Conservation (phyloP, 2,113 vertebrate species). For the Ailuropoda melanoleuca region DNA sequence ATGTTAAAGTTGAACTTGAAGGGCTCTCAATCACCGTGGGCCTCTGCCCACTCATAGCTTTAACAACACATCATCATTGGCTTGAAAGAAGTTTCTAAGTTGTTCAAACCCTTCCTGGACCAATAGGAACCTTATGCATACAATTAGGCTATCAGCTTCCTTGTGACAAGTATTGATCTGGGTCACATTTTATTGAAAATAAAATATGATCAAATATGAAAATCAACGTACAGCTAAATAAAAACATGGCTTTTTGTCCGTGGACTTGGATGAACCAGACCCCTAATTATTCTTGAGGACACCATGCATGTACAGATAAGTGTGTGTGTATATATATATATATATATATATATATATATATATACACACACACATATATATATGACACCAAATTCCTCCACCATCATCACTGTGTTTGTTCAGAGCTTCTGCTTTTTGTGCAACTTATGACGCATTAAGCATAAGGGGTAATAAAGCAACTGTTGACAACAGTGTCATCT, state of each 20-base stretch:
- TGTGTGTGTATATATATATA: neutral
- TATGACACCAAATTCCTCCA: fast-evolving
- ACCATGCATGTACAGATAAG: neutral
- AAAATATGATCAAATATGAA: neutral
- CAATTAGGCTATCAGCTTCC: neutral
- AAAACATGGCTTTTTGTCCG: neutral
- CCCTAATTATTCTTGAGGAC: neutral
- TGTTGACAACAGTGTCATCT: neutral
- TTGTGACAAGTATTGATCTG: neutral
- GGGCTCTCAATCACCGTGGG: neutral
- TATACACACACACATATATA: neutral
- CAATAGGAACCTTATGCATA: neutral
- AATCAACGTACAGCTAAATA: neutral
- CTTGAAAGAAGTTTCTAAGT: neutral
- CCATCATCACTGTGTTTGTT: neutral
- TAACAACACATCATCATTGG: neutral
- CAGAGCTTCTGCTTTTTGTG: neutral
- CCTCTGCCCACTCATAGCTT: neutral
- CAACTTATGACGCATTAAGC: neutral
- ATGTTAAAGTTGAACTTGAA: neutral
- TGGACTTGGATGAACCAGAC: neutral
- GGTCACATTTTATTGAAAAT: neutral
- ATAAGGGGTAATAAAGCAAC: neutral
- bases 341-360: neutral
- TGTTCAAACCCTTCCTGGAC: neutral